A percentile compares a stretch with the other conserved stretches of the same genome.
These are phyloP conservation scores for Sorex araneus DNA, from an alignment of 2,113 vertebrate genomes.

Conservation along the genomic window DNA sequence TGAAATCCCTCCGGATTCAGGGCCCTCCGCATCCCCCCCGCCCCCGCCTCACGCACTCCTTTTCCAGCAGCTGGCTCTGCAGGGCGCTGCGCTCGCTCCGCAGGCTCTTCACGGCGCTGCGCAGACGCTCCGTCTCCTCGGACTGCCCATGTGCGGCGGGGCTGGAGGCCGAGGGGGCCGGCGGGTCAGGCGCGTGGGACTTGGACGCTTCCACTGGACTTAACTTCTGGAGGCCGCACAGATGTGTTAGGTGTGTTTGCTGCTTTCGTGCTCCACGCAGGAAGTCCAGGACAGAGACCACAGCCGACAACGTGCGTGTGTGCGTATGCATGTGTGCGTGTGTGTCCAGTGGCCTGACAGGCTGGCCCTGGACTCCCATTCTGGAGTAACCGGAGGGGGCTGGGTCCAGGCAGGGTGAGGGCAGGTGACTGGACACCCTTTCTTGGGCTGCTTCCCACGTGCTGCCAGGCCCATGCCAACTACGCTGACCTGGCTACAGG, in stretches of 20 bases:
- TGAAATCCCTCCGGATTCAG: too few species aligned
- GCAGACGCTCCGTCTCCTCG: conserved; percentile 86
- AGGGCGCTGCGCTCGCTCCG: conserved; percentile 88
- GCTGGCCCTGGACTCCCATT: too few species aligned
- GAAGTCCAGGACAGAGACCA: background rate
- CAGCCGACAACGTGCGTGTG: too few species aligned
- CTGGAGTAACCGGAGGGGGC: too few species aligned
- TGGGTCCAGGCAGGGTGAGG: too few species aligned
- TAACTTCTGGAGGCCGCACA: conserved; percentile 83
- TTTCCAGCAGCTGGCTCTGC: conserved; percentile 87
- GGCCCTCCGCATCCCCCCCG: too few species aligned
- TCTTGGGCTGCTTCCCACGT: too few species aligned
- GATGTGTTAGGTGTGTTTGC: background rate
- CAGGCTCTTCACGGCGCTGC: conserved; percentile 85
- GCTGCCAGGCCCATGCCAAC: too few species aligned
- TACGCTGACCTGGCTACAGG: too few species aligned
- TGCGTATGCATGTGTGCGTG: too few species aligned
- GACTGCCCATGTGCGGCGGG: conserved; percentile 50
- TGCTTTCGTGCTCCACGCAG: background rate
- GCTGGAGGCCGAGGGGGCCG: background rate
- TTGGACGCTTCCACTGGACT: conserved; percentile 73
- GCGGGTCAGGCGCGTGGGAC: background rate
- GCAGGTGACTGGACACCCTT: too few species aligned
- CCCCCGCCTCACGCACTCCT: conserved; percentile 86
- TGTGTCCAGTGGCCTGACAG: too few species aligned